Conservation (phyloP, 2,797 vertebrate species). For the Arctocebus calabarensis region DNA sequence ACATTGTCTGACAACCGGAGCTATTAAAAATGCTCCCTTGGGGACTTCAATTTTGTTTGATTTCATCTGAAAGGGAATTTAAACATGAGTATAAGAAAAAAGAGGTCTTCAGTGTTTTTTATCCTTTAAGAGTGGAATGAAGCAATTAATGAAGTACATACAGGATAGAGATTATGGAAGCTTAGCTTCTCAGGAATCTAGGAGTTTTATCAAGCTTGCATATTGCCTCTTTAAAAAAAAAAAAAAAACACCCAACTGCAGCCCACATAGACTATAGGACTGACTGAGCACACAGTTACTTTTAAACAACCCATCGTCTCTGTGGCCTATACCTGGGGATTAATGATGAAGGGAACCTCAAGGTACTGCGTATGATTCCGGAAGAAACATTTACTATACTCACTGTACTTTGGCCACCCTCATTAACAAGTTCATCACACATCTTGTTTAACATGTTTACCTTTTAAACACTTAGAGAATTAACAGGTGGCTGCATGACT, state of each 20-base stretch:
- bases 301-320: background rate
- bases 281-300: background rate
- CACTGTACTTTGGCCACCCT: slow-evolving; percentile 44
- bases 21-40: background rate
- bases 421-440: slow-evolving; percentile 46
- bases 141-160: background rate
- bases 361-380: background rate
- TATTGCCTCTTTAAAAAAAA: background rate
- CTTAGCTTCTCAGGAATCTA: background rate
- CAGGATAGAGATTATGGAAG: background rate
- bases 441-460: slow-evolving; percentile 55
- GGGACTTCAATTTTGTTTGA: background rate
- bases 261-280: background rate
- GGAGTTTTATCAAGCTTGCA: background rate
- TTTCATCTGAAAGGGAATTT: slow-evolving; percentile 40
- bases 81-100: background rate
- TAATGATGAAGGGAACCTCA: background rate
- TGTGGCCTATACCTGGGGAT: background rate
- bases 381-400: background rate
- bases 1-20: background rate
- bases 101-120: background rate
- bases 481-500: slow-evolving; percentile 55
- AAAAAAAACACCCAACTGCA: background rate
- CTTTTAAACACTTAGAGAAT: slow-evolving; percentile 66
- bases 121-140: background rate